Evolutionary conservation across 2,113 vertebrate species (phyloP), one percentile per base, ranked within the genome.

Genomic region (Corythoichthys haematopterus): DNA sequence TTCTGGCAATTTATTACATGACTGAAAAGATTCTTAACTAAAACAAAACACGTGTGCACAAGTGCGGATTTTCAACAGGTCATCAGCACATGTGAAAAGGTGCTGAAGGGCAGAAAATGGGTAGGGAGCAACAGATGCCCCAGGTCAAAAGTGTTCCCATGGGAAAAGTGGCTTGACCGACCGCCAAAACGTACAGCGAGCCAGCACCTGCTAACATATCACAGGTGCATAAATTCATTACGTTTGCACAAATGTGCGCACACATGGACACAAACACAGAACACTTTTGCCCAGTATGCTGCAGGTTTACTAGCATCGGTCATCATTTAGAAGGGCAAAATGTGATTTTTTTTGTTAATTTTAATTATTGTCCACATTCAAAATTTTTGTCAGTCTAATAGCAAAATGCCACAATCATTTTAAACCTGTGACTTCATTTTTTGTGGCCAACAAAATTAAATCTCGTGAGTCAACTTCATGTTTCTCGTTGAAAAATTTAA

Each of bases 121-220:
- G 38, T 1, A 61, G 16, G 38, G 38, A 38, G 40, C 60, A 62
- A 47, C 60, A 62, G 60, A 62, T 62, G 60, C 16, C 60, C 40
- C 40, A 9, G 60, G 60, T 62, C 60, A 62, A 62, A 62, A 0
- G 10, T 33, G 60, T 45, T 46, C 60, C 43, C 43, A 8, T 4
- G 60, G 43, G 60, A 46, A 5, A 13, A 14, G 15, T 10, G 6
- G 6, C 40, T 28, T 46, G 46, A 62, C 60, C 1, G 40, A 62
- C 40, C 60, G 60, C 60, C 60, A 62, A 62, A n/a, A 46, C 7
- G n/a, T 61, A 61, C 59, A n/a, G 59, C 38, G 40, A 20, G 59
- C 59, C 60, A 47, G 45, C 60, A 62, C 60, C 60, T 62, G 60
- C 60, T 46, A 62, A 62, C 43, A 46, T 62, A 62, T 9, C 43